Conservation (phyloP, 2,113 vertebrate species). For the Otus sunia region DNA sequence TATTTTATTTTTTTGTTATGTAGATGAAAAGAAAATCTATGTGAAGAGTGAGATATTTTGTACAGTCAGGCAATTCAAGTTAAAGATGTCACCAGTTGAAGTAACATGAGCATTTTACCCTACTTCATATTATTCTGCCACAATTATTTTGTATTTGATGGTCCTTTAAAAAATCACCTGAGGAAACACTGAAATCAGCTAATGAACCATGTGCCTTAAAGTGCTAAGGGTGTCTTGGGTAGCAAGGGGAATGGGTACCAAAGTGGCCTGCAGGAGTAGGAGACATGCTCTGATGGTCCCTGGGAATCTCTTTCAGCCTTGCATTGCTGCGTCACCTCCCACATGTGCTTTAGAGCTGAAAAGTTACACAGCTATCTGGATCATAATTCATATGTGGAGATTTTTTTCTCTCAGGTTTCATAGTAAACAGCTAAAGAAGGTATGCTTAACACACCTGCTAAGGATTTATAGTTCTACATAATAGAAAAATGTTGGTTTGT, state of each 20-base stretch:
- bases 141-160: neutral
- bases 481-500: neutral
- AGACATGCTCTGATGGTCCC: neutral
- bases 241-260: neutral
- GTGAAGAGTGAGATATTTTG: neutral
- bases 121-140: neutral
- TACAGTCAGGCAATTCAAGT: neutral
- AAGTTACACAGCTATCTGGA: neutral
- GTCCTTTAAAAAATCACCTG: constrained; percentile 13
- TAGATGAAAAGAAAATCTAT: neutral
- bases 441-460: neutral
- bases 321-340: neutral
- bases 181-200: neutral
- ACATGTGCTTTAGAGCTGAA: neutral
- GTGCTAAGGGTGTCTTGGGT: neutral
- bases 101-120: neutral
- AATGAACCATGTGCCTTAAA: neutral
- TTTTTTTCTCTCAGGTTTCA: neutral
- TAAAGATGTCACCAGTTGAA: neutral
- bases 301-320: neutral
- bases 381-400: neutral
- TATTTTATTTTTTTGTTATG: neutral
- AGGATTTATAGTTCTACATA: neutral
- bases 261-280: neutral
- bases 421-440: neutral